phyloP scores from a whole-genome alignment of 2,113 vertebrate species.

The Entelurus aequoreus region DNA sequence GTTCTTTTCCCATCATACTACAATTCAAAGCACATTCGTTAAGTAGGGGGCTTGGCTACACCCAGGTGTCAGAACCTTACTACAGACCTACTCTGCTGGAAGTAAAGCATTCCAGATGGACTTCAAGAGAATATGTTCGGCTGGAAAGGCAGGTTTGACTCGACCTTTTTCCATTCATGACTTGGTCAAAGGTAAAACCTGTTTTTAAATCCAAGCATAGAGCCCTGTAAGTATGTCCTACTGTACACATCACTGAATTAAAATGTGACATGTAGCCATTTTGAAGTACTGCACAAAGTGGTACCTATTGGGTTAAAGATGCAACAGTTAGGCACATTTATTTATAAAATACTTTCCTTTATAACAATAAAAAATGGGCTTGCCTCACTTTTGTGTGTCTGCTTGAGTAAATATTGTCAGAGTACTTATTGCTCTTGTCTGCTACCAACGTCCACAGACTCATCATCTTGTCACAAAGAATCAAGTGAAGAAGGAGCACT shows the following conservation, averaged over 20 bases:
- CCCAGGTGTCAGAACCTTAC: slow-evolving; percentile 19
- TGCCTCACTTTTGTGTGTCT: background rate
- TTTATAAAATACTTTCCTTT: background rate
- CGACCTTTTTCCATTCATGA: slow-evolving; percentile 7
- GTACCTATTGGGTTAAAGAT: no score
- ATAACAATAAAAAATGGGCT: background rate
- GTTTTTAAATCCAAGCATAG: background rate
- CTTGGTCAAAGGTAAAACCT: background rate
- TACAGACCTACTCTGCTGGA: background rate
- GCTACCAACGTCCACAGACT: slow-evolving; percentile 16
- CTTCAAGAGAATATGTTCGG: slow-evolving; percentile 16
- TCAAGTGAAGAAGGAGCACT: slow-evolving; percentile 43
- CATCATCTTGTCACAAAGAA: slow-evolving; percentile 9
- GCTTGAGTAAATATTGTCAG: background rate
- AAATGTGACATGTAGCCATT: background rate
- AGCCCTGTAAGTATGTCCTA: background rate
- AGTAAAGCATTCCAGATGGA: slow-evolving; percentile 45
- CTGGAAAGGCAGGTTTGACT: slow-evolving; percentile 24
- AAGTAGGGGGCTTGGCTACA: slow-evolving; percentile 19
- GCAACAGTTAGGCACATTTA: no score
- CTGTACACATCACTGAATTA: background rate
- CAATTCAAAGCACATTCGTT: background rate
- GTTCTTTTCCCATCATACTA: slow-evolving; percentile 1
- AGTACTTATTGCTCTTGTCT: slow-evolving; percentile 47
- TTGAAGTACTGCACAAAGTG: no score